These are phyloP conservation scores for Tetrax tetrax DNA, from an alignment of 2,113 vertebrate species.

Conservation along the genomic window DNA sequence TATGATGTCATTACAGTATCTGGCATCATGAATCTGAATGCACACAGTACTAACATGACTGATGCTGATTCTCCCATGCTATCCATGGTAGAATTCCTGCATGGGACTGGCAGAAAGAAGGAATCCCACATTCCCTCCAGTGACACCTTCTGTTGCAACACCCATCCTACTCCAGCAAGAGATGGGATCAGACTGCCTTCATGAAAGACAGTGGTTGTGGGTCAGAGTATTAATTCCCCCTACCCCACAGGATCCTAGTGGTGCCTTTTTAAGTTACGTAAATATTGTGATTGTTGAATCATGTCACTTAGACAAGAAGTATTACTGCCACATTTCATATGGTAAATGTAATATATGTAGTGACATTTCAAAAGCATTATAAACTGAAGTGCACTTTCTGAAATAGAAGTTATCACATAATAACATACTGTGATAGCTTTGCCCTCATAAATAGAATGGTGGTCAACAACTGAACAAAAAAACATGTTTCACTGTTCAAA, in stretches of 20 bases:
- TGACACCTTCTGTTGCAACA: not conserved
- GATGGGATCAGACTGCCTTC: not conserved
- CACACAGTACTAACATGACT: not conserved
- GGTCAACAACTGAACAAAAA: not conserved
- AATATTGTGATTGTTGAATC: not conserved
- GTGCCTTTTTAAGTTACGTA: not conserved
- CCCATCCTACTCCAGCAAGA: not conserved
- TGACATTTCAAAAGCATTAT: not conserved
- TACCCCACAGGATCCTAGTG: not conserved
- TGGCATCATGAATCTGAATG: not conserved
- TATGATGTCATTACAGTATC: conserved; percentile 41
- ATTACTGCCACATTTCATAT: not conserved
- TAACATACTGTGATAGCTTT: not conserved
- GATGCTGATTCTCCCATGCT: not conserved
- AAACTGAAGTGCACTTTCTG: not conserved
- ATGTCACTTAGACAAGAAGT: not conserved
- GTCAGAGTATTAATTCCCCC: not conserved
- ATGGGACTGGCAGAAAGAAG: not conserved
- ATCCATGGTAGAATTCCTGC: not conserved
- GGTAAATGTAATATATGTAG: not conserved
- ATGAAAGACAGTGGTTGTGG: not conserved
- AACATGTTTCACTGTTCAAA: not conserved
- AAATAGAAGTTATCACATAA: not conserved
- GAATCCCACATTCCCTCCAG: not conserved
- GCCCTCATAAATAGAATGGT: not conserved